Evolutionary conservation across 2,113 vertebrate species (phyloP), one percentile per base, ranked within the genome.

Genomic region (Crotophaga sulcirostris): DNA sequence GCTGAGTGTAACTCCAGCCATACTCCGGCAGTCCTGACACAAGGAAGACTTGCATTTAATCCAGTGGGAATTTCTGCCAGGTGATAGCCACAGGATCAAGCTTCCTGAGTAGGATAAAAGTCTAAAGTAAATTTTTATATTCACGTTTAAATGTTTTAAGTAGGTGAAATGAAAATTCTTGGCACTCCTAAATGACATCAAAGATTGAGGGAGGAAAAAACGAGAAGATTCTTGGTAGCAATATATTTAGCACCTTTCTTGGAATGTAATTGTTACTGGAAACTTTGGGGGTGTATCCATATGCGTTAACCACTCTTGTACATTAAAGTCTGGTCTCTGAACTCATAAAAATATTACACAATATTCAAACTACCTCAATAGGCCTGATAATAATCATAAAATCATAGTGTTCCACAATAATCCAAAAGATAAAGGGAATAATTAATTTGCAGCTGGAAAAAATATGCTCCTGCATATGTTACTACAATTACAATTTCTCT

Each of bases 221-320:
- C 0, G 56, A 93, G 90, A 77, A 96, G 85, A 94, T 90, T 97
- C 95, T 97, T 96, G 81, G 92, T 94, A 94, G 89, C 88, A 89
- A 92, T 95, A 96, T 94, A 97, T 94, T 95, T 94, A 94, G 82
- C 84, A 97, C 94, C 89, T 97, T 96, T 96, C 94, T 95, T 97
- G 91, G 90, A 96, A 97, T 95, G 91, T 94, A 93, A 97, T 96
- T 95, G 91, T 95, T 96, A 96, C 89, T 96, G 90, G 80, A 93
- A 96, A 96, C 85, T 81, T 97, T 96, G 92, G 96, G 83, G 88
- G 86, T 94, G 83, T 94, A 94, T 94, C 78, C 93, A 72, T 82
- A 66, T 51, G 94, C 12, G 1, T 96, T 91, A 95, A 92, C 78
- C 91, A 80, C 74, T 96, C 66, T 83, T 90, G 87, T 88, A 97